phyloP scores from a whole-genome alignment of 2,888 invertebrate species.

The Ischnus inquisitorius region DNA sequence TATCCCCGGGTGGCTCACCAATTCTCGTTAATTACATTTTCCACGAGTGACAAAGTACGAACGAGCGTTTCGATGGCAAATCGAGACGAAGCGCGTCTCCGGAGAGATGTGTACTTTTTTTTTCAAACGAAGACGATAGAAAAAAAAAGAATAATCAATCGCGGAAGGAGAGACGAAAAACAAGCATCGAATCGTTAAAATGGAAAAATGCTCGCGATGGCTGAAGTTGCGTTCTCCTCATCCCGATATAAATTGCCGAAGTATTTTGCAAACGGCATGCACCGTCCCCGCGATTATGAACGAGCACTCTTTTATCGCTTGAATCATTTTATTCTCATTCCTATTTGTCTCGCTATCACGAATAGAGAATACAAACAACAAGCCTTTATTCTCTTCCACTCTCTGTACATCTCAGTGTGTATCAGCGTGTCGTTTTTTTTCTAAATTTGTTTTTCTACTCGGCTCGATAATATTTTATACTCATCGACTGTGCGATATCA shows the following conservation, averaged over 20 bases:
- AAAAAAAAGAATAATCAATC: constrained; percentile 14
- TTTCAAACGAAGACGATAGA: background rate
- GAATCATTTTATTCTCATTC: background rate
- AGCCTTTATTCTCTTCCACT: background rate
- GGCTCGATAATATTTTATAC: constrained; percentile 34
- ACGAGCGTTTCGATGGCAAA: constrained; percentile 28
- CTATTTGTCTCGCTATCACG: background rate
- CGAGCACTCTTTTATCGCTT: background rate
- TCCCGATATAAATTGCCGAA: background rate
- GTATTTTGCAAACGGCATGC: background rate
- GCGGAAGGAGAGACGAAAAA: background rate
- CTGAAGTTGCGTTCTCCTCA: background rate
- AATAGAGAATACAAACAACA: background rate
- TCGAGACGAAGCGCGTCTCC: constrained; percentile 36
- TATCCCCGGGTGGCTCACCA: constrained; percentile 40
- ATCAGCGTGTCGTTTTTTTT: background rate
- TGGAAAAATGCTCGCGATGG: background rate
- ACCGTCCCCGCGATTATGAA: background rate
- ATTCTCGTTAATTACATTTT: constrained; percentile 49
- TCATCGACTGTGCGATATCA: constrained; percentile 51
- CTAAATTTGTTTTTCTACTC: background rate
- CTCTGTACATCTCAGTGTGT: background rate
- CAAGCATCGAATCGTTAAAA: constrained; percentile 19
- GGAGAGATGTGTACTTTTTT: constrained; percentile 1
- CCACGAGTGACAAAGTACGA: constrained; percentile 2